These are phyloP conservation scores for Brachionus manjavacas DNA, from an alignment of 1,140 invertebrate genomes.

Conservation along the genomic window DNA sequence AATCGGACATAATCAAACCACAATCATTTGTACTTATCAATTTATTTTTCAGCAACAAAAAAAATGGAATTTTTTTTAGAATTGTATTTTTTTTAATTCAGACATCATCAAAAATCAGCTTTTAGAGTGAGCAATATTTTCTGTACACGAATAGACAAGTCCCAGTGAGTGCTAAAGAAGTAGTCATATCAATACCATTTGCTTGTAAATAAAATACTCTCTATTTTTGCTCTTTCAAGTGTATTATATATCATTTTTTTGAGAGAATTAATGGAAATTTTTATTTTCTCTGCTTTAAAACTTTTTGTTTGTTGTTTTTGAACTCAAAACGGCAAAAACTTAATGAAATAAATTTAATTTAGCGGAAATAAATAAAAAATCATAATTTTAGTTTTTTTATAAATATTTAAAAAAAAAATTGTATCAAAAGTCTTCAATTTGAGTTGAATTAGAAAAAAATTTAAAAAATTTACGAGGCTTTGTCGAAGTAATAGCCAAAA, in stretches of 20 bases:
- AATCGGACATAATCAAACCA: background rate
- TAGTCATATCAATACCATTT: background rate
- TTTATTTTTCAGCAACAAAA: background rate
- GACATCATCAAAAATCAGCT: background rate
- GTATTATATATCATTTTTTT: background rate
- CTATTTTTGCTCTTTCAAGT: background rate
- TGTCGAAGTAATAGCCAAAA: constrained; percentile 64
- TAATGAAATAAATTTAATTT: background rate
- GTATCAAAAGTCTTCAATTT: too few relatives aligned
- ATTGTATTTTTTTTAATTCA: background rate
- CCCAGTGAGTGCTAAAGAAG: background rate
- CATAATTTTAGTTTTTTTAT: background rate
- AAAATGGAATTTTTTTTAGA: background rate
- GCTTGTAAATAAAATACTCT: background rate
- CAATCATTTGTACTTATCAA: background rate
- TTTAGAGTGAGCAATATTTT: background rate
- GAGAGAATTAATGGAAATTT: background rate
- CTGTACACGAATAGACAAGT: background rate
- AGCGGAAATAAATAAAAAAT: constrained; percentile 17
- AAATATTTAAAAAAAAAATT: background rate
- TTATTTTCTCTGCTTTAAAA: background rate
- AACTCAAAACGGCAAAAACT: background rate
- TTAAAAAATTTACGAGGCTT: background rate
- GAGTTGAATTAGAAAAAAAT: background rate
- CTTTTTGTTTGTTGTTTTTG: background rate